phyloP scores from a whole-genome alignment of 2,113 vertebrate genomes.

The Plecturocebus donacophilus region DNA sequence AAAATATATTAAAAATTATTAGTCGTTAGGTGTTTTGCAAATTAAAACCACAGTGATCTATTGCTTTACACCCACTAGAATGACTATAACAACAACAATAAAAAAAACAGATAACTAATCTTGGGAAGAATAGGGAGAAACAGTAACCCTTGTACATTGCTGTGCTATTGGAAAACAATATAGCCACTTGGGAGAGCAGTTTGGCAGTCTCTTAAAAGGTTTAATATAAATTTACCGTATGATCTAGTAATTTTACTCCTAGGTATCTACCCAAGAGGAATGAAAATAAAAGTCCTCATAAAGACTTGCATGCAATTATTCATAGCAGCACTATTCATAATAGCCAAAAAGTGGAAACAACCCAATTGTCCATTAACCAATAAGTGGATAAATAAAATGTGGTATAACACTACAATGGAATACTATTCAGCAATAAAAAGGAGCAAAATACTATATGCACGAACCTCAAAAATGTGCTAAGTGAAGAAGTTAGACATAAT shows the following conservation, averaged over 20 bases:
- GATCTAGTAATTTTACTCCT: not conserved
- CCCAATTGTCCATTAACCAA: not conserved
- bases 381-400: not conserved
- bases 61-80: not conserved
- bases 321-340: not conserved
- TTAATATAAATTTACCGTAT: slow-evolving; percentile 13
- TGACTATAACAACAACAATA: not conserved
- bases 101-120: not conserved
- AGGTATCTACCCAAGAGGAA: not conserved
- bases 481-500: not conserved
- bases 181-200: not conserved
- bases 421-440: slow-evolving; percentile 1
- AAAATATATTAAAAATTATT: not conserved
- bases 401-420: not conserved
- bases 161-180: not conserved
- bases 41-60: not conserved
- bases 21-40: not conserved
- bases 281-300: not conserved
- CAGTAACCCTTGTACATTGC: not conserved
- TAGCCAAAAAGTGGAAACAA: not conserved
- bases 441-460: not conserved
- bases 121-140: not conserved
- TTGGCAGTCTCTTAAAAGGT: not conserved
- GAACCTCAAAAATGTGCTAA: not conserved
- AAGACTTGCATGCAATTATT: not conserved